phyloP scores from a whole-genome alignment of 2,888 invertebrate species.

The Monoplex corrugatus region DNA sequence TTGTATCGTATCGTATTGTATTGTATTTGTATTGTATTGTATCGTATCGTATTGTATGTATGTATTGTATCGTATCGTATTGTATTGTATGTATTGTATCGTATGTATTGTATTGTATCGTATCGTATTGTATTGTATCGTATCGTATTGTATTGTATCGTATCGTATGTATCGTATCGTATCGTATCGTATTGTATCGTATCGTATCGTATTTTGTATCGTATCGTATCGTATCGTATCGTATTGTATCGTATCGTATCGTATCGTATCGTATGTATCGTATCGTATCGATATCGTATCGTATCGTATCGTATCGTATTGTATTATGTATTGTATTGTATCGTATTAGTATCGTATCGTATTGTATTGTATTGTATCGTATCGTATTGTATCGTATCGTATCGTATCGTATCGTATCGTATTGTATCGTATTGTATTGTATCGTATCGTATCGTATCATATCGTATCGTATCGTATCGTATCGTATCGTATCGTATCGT shows the following conservation, averaged over 20 bases:
- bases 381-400: constrained; percentile 36
- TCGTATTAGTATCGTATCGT: neutral
- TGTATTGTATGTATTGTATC: neutral
- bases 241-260: neutral
- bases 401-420: constrained; percentile 38
- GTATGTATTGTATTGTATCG: neutral
- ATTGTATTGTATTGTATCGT: constrained; percentile 4
- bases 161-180: neutral
- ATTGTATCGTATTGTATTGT: constrained; percentile 24
- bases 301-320: neutral
- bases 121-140: neutral
- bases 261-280: neutral
- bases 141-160: neutral
- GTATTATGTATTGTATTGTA: neutral
- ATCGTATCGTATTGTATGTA: neutral
- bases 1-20: neutral
- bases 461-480: constrained; percentile 13
- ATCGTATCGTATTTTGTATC: constrained; percentile 2
- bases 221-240: neutral
- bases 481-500: constrained; percentile 29
- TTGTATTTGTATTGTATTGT: neutral
- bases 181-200: constrained; percentile 39
- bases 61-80: neutral
- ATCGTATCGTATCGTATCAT: constrained; percentile 41
- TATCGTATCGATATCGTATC: neutral